Conservation (phyloP, 2,797 vertebrate species). For the Miichthys miiuy region DNA sequence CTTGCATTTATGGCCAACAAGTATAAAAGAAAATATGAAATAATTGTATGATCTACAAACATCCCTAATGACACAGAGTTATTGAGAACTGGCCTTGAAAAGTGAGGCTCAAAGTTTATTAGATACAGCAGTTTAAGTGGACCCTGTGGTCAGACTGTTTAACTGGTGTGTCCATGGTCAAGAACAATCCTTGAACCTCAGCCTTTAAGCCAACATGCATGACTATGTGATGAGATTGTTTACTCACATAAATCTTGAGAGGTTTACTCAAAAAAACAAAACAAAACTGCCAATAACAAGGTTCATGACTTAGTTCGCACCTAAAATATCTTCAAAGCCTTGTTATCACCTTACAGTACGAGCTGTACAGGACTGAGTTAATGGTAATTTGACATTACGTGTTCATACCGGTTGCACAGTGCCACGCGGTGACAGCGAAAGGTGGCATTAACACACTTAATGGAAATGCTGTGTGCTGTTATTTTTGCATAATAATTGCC, state of each 20-base stretch:
- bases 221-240: background rate
- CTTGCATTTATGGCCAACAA: background rate
- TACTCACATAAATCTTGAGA: background rate
- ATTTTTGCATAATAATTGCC: conserved; percentile 66
- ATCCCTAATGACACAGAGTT: background rate
- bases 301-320: background rate
- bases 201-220: background rate
- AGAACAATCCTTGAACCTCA: too few species aligned
- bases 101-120: too few species aligned
- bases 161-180: background rate
- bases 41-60: background rate
- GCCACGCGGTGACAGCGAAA: conserved; percentile 27
- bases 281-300: background rate
- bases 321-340: conserved; percentile 26
- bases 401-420: conserved; percentile 16
- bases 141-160: background rate
- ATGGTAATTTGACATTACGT: conserved; percentile 45
- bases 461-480: conserved; percentile 73
- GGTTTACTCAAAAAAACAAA: background rate
- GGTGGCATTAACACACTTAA: conserved; percentile 58
- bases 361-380: background rate
- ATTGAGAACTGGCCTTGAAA: background rate
- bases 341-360: conserved; percentile 39
- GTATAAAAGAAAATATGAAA: background rate
- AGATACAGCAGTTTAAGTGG: too few species aligned